phyloP scores from a whole-genome alignment of 2,888 invertebrate genomes.

The Melinaea menophilus region DNA sequence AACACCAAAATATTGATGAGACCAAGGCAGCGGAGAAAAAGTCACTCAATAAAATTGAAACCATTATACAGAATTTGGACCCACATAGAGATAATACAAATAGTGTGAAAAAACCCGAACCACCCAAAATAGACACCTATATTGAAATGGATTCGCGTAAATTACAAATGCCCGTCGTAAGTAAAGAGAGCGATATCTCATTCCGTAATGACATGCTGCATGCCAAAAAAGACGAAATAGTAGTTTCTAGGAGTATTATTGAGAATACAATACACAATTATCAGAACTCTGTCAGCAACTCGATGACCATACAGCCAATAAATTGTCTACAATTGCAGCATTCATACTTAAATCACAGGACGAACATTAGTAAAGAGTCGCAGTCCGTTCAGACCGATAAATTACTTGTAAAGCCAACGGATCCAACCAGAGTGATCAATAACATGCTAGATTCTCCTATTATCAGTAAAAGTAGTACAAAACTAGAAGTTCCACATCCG shows the following conservation, averaged over 20 bases:
- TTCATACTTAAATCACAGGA: slow-evolving; percentile 60
- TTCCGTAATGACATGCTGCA: slow-evolving; percentile 58
- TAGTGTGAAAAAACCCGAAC: slow-evolving; percentile 56
- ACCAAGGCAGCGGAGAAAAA: slow-evolving; percentile 56
- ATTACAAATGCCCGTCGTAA: slow-evolving; percentile 45
- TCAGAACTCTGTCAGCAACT: slow-evolving; percentile 57
- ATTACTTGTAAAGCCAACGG: slow-evolving; percentile 52
- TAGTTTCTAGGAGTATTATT: slow-evolving; percentile 61
- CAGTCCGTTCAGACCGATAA: slow-evolving; percentile 69
- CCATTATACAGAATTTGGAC: slow-evolving; percentile 62
- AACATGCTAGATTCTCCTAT: slow-evolving; percentile 55
- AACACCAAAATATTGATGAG: slow-evolving; percentile 64
- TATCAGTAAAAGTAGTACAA: slow-evolving; percentile 61
- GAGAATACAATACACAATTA: slow-evolving; percentile 60
- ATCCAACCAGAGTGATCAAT: slow-evolving; percentile 51
- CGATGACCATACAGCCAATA: slow-evolving; percentile 69
- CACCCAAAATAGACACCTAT: slow-evolving; percentile 58
- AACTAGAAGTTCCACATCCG: slow-evolving; percentile 71
- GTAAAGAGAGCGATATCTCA: slow-evolving; percentile 58
- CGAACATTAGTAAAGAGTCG: slow-evolving; percentile 59
- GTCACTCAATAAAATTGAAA: slow-evolving; percentile 65
- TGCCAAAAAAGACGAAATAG: slow-evolving; percentile 63
- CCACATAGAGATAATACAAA: slow-evolving; percentile 53
- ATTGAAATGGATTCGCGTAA: slow-evolving; percentile 55
- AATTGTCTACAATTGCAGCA: slow-evolving; percentile 62